phyloP scores from a whole-genome alignment of 1,140 invertebrate genomes.

The Chelonus insularis region DNA sequence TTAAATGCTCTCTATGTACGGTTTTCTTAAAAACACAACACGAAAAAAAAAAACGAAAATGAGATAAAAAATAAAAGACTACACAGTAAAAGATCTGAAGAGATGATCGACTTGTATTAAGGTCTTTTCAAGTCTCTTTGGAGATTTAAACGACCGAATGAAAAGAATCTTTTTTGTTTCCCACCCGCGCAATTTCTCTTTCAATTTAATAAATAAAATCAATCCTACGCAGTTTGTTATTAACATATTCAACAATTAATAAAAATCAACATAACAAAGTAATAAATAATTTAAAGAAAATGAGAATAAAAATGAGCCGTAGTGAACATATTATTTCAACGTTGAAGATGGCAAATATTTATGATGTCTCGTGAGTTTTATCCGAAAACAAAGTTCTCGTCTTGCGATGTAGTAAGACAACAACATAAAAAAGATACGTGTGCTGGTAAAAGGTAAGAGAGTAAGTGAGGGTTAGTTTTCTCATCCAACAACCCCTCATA shows the following conservation, averaged over 20 bases:
- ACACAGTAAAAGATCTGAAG: not conserved
- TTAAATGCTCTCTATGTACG: no score
- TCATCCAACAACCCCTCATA: slow-evolving; percentile 8
- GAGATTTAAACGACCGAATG: slow-evolving; percentile 4
- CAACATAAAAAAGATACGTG: slow-evolving; percentile 26
- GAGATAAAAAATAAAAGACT: not conserved
- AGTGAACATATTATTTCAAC: slow-evolving; percentile 42
- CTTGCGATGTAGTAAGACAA: not conserved
- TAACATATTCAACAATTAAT: no score
- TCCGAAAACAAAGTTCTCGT: slow-evolving; percentile 48
- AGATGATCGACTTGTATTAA: not conserved
- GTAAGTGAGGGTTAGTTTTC: slow-evolving; percentile 30
- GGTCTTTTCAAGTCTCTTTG: not conserved
- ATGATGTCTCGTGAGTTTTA: slow-evolving; percentile 43
- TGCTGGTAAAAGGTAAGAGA: slow-evolving; percentile 21
- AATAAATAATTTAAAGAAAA: no score
- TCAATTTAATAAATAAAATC: not conserved
- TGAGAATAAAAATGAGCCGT: no score
- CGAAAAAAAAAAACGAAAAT: not conserved
- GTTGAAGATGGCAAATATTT: slow-evolving; percentile 57
- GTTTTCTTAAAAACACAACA: no score
- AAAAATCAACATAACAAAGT: no score
- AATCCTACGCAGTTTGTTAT: no score
- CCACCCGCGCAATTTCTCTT: not conserved
- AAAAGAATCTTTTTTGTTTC: not conserved